phyloP scores from a whole-genome alignment of 2,113 vertebrate genomes.

The Clarias magur region DNA sequence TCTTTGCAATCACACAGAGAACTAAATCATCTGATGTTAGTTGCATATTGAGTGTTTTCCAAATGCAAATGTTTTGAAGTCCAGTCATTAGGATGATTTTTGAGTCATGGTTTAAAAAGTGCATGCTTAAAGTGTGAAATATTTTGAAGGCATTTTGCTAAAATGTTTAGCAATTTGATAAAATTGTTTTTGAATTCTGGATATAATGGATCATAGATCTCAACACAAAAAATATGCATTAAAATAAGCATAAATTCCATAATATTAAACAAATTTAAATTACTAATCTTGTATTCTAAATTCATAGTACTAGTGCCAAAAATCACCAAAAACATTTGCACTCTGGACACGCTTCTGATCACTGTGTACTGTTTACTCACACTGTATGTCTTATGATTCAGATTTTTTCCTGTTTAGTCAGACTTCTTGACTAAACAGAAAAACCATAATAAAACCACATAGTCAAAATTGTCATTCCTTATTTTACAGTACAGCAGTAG shows the following conservation, averaged over 20 bases:
- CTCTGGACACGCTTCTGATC: background rate
- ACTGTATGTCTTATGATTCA: background rate
- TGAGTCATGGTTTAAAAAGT: no score
- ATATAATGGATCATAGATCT: background rate
- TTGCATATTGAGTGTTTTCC: no score
- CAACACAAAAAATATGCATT: no score
- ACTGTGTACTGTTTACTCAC: background rate
- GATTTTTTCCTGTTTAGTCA: background rate
- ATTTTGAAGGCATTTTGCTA: no score
- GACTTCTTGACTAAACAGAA: no score
- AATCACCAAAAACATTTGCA: background rate
- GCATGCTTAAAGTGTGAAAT: no score
- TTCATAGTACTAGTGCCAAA: background rate
- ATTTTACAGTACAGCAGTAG: conserved; percentile 50
- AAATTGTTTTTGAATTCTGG: no score
- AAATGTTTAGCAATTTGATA: no score
- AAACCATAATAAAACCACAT: background rate
- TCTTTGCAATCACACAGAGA: no score
- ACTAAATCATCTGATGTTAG: no score
- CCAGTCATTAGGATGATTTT: no score
- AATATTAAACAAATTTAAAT: background rate
- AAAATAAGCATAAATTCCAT: background rate
- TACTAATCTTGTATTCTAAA: background rate
- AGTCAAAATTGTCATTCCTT: background rate
- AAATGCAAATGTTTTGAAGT: no score